Evolutionary conservation across 2,113 vertebrate species (phyloP), one percentile per base, ranked within the genome.

Genomic region (human (Homo sapiens)): DNA sequence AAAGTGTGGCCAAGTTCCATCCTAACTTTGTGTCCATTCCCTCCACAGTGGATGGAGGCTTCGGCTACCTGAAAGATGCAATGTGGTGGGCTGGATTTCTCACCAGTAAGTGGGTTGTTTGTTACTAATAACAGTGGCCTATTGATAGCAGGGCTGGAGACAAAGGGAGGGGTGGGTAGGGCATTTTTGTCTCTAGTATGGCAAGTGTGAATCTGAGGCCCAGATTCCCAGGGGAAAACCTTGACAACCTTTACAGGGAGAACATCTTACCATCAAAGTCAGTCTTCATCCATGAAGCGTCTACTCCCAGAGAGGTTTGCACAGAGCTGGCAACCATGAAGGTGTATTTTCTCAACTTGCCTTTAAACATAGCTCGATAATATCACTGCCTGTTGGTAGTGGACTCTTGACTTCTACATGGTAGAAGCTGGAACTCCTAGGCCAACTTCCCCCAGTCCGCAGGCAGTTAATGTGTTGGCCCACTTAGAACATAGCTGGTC

Each of bases 11-110:
- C 96, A 14, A 9, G 30, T 70, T 45, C 73, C 97, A 82, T 72
- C 52, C 75, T 48, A 48, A 48, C 27, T 78, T 27, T 2, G 25
- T 18, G 86, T 79, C 89, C 43, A 98, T 98, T 94, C 50, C 59
- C 93, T 97, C 92, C 38, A 2, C 96, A 99, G 99, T 99, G 97
- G 99, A 99, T 0, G 99, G 99, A 82, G 99, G 99, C 55, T 99
- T 99, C 0, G 99, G 99, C 25, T 99, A 99, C 98, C 99, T 99
- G 61, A 99, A 99, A 97, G 99, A 99, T 97, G 98, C 99, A 97
- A 98, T 99, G 94, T 99, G 99, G 99, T 99, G 99, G 99, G 99
- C 99, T 82, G 99, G 99, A 83, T 98, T 99, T 89, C 89, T 99
- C 75, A 99, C 99, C 92, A 99, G 99, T 99, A 99, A 99, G 99